phyloP scores from a whole-genome alignment of 2,797 vertebrate genomes.

The Catharus ustulatus region DNA sequence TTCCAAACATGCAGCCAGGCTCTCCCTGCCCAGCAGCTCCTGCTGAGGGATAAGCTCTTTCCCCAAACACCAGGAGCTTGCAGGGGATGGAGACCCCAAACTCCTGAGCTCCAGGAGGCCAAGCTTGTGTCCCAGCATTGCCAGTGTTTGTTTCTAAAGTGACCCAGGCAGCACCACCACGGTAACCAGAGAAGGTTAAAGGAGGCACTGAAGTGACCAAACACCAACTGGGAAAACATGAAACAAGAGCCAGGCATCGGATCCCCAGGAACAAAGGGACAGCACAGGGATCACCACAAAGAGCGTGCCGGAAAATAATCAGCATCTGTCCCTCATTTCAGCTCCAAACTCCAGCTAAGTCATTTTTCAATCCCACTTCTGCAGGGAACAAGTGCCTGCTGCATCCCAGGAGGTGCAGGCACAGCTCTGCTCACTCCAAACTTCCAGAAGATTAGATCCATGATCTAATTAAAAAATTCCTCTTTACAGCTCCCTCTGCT shows the following conservation, averaged over 20 bases:
- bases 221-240: slow-evolving; percentile 41
- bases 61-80: not conserved
- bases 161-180: not conserved
- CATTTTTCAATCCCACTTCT: not conserved
- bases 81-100: not conserved
- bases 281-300: not conserved
- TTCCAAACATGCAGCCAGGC: not conserved
- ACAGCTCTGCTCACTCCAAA: not conserved
- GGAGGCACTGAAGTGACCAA: not conserved
- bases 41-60: not conserved
- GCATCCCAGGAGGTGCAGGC: not conserved
- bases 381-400: not conserved
- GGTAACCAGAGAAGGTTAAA: slow-evolving; percentile 2
- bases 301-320: not conserved
- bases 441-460: not conserved
- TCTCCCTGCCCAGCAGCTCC: not conserved
- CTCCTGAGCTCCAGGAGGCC: not conserved
- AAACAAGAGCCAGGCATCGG: not conserved
- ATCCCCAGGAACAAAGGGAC: not conserved
- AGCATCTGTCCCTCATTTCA: not conserved
- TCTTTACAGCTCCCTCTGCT: not conserved
- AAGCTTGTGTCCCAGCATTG: rapidly evolving
- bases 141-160: not conserved
- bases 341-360: not conserved
- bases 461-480: not conserved